Evolutionary conservation across 2,113 vertebrate species (phyloP), one percentile per base, ranked within the genome.

Genomic region (Alouatta palliata): DNA sequence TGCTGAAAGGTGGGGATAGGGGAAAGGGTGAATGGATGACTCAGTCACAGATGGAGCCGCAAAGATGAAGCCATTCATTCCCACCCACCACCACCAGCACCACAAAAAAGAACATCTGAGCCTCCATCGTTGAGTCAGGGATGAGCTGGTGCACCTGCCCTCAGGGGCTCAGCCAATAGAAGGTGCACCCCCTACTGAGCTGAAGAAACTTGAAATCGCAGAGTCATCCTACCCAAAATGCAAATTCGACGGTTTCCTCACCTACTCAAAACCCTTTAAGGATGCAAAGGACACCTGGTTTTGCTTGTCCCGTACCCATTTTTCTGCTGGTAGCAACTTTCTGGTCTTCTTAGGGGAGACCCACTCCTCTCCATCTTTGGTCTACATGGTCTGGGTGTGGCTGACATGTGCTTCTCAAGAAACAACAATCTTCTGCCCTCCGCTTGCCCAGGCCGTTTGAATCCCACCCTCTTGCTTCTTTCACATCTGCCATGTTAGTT

Each of bases 301-400:
- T 16, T 83, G 6, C 66, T 8, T 5, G 8, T 45, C 0, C 45
- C 0, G 0, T 9, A 8, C 21, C 25, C 30, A 4, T 35, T 43
- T 23, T 32, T 32, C 90, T 3, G 25, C 77, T 9, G 30, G 37
- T 19, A 13, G 19, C 21, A 20, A 56, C 77, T 19, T 2, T 47
- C 49, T 20, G 19, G 40, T n/a, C 40, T n/a, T 27, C 43, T 64
- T 25, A 16, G 0, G 19, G 30, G 56, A 45, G 32, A 17, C 66
- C 27, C 54, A 11, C 19, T 25, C 30, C 12, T 23, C 32, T 20
- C 35, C 13, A 21, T 23, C 40, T 30, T 47, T 32, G 58, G 45
- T 52, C 35, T 3, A 37, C 12, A 1, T 30, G 17, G 25, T 12
- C 25, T 4, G 21, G 19, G 54, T 11, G 25, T 16, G 17, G 27